These are phyloP conservation scores for Chelonus formosanus DNA, from an alignment of 2,888 invertebrate species.

Conservation along the genomic window DNA sequence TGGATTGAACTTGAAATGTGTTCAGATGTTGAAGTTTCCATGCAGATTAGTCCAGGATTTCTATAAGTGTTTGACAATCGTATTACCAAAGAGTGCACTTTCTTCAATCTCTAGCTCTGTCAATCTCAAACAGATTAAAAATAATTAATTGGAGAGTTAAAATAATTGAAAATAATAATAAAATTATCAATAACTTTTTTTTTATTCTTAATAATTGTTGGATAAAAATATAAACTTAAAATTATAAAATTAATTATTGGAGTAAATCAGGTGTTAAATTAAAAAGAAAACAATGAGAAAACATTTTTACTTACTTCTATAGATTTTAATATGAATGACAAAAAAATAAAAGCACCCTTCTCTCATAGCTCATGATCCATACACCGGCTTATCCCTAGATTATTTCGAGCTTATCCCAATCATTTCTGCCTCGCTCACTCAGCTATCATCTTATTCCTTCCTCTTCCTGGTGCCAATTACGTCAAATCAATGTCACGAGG, in stretches of 20 bases:
- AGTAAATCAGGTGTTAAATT: no score
- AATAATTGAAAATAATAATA: no score
- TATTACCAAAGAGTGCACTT: slow-evolving; percentile 60
- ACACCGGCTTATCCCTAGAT: slow-evolving; percentile 61
- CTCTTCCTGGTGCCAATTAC: slow-evolving; percentile 64
- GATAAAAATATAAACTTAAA: no score
- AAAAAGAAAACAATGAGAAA: no score
- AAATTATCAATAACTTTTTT: no score
- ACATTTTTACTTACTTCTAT: no score
- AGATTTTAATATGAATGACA: background rate
- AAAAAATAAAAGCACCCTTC: slow-evolving; percentile 25
- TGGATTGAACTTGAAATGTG: slow-evolving; percentile 37
- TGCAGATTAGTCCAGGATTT: slow-evolving; percentile 38
- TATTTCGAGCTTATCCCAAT: slow-evolving; percentile 64
- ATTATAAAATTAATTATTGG: no score
- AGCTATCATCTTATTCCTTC: slow-evolving; percentile 27
- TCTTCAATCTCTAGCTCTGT: background rate
- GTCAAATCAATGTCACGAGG: slow-evolving; percentile 63
- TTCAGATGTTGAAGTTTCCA: slow-evolving; percentile 61
- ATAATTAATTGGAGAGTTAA: no score
- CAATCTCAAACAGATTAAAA: no score
- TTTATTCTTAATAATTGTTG: no score
- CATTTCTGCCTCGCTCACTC: slow-evolving; percentile 58
- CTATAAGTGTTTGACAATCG: slow-evolving; percentile 58
- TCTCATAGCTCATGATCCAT: slow-evolving; percentile 28